Percentiles rank a stretch among this genome's conserved stretches.
phyloP scores from a whole-genome alignment of 2,113 vertebrate genomes.

The Herpetotheres cachinnans region DNA sequence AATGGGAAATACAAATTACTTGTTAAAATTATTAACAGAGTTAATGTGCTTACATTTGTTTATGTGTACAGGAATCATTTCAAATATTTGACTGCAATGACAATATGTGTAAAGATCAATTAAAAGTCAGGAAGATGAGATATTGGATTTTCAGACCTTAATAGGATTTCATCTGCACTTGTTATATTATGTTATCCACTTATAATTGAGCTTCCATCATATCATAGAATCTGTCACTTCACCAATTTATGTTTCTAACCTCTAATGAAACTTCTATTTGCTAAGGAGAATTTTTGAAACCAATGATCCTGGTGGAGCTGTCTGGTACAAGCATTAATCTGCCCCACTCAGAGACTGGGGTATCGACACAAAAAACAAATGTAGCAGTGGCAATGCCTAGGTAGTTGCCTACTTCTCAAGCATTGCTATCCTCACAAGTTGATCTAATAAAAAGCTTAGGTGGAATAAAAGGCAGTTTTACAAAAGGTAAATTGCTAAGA shows the following conservation, averaged over 20 bases:
- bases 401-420: background rate
- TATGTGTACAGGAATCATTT: slow-evolving; percentile 77
- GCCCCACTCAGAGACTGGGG: background rate
- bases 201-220: slow-evolving; percentile 82
- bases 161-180: slow-evolving; percentile 82
- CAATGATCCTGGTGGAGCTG: slow-evolving; percentile 10
- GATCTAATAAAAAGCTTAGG: background rate
- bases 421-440: background rate
- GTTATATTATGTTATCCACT: slow-evolving; percentile 80
- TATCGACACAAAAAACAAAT: slow-evolving; percentile 10
- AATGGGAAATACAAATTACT: slow-evolving; percentile 83
- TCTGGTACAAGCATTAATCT: background rate
- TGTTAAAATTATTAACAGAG: slow-evolving; percentile 82
- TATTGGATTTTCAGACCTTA: slow-evolving; percentile 81
- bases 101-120: slow-evolving; percentile 85
- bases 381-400: background rate
- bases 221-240: slow-evolving; percentile 75
- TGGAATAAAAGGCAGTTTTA: background rate
- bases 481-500: background rate
- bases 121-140: slow-evolving; percentile 84
- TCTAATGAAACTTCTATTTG: slow-evolving; percentile 75
- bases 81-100: slow-evolving; percentile 79
- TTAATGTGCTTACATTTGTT: slow-evolving; percentile 84
- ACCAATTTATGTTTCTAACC: slow-evolving; percentile 77
- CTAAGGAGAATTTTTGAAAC: slow-evolving; percentile 70